Conservation (phyloP, 2,888 invertebrate species). For the Ophonus ardosiacus region DNA sequence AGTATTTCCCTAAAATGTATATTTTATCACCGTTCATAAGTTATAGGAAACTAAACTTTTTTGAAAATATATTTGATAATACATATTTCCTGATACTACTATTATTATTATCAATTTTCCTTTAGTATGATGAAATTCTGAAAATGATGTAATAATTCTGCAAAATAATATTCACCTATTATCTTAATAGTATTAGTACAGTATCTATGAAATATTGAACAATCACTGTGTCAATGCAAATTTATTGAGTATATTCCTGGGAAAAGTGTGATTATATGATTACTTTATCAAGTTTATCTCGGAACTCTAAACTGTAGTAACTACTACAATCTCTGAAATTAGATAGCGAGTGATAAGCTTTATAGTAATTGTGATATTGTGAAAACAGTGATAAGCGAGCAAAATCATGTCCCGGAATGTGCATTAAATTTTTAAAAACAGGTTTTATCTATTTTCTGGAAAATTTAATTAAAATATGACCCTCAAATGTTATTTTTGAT, state of each 20-base stretch:
- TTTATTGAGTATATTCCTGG: neutral
- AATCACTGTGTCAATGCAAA: too few species aligned
- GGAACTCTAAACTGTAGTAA: neutral
- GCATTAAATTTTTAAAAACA: neutral
- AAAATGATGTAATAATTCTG: neutral
- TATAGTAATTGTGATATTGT: neutral
- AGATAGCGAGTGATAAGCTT: neutral
- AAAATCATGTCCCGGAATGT: too few species aligned
- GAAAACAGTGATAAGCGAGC: too few species aligned
- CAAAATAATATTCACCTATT: too few species aligned
- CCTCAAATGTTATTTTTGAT: neutral
- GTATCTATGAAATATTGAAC: too few species aligned
- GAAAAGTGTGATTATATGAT: neutral
- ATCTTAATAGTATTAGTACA: too few species aligned
- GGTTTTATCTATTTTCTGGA: neutral
- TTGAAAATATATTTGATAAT: neutral
- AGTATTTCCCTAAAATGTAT: neutral
- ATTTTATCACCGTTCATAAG: neutral
- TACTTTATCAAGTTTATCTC: neutral
- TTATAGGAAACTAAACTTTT: neutral
- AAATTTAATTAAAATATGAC: neutral
- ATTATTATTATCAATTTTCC: neutral
- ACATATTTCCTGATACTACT: neutral
- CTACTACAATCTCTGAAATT: neutral
- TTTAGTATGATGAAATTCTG: neutral